Conservation (phyloP, 1,140 invertebrate species). For the Cepaea nemoralis region DNA sequence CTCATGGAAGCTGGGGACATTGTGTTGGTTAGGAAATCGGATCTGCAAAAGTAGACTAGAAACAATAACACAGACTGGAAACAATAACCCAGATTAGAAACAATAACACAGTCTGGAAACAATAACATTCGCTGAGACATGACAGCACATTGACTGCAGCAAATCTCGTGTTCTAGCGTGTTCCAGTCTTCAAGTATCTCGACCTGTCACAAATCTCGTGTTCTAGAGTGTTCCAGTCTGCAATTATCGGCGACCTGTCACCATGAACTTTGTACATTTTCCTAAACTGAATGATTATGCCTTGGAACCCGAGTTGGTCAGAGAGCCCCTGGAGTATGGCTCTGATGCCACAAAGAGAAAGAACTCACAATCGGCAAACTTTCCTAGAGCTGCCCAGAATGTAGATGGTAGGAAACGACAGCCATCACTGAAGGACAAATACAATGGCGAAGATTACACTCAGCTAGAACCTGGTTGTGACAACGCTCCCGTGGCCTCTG, state of each 20-base stretch:
- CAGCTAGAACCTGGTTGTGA: too few species aligned
- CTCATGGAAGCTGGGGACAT: too few species aligned
- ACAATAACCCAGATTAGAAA: not conserved
- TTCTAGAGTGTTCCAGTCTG: not conserved
- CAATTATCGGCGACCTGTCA: not conserved
- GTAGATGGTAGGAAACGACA: not conserved
- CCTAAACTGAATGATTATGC: constrained; percentile 23
- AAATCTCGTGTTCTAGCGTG: not conserved
- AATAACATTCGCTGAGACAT: not conserved
- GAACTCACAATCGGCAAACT: not conserved
- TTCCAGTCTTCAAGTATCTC: not conserved
- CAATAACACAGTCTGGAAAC: not conserved
- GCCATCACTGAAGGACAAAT: not conserved
- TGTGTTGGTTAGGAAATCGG: too few species aligned
- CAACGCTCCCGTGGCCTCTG: too few species aligned
- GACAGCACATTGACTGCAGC: not conserved
- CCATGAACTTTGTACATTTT: constrained; percentile 29
- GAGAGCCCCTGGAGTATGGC: not conserved
- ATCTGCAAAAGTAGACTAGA: too few species aligned
- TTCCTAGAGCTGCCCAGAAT: not conserved
- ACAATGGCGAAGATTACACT: not conserved
- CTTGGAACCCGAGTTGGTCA: constrained; percentile 4
- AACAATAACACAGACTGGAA: too few species aligned
- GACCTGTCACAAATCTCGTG: not conserved
- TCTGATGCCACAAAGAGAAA: too few species aligned